Conservation (phyloP, 2,113 vertebrate genomes). For the Oreotrochilus melanogaster region DNA sequence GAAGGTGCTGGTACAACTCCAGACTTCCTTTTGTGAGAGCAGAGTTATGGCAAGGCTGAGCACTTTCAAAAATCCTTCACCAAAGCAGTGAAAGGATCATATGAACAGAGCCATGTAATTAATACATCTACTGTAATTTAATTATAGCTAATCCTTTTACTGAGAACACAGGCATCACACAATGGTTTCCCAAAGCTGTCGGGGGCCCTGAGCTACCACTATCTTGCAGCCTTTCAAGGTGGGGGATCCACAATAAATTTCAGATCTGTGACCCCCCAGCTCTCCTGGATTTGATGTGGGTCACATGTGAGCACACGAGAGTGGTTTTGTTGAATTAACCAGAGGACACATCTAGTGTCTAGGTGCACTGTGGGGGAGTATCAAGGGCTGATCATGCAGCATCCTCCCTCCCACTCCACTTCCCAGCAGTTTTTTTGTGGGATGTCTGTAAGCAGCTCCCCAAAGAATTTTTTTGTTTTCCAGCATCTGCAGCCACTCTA, state of each 20-base stretch:
- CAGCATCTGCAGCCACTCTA: background rate
- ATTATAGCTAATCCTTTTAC: slow-evolving; percentile 26
- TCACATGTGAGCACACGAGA: background rate
- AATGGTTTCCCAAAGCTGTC: background rate
- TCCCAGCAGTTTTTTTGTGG: background rate
- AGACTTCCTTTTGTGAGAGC: background rate
- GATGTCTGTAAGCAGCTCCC: background rate
- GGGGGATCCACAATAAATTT: background rate
- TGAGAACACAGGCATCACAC: background rate
- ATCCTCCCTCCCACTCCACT: background rate
- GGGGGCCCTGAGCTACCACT: background rate
- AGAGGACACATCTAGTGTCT: background rate
- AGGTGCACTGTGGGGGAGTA: background rate
- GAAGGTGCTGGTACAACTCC: background rate
- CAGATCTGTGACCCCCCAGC: background rate
- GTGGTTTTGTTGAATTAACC: background rate
- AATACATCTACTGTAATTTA: slow-evolving; percentile 14
- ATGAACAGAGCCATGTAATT: background rate
- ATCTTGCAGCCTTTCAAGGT: background rate
- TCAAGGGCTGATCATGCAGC: background rate
- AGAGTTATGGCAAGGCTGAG: background rate
- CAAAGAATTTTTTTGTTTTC: background rate
- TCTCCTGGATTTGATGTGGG: background rate
- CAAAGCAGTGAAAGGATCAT: background rate
- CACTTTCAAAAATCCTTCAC: background rate